phyloP scores from a whole-genome alignment of 2,797 vertebrate genomes.

The Zalophus californianus region DNA sequence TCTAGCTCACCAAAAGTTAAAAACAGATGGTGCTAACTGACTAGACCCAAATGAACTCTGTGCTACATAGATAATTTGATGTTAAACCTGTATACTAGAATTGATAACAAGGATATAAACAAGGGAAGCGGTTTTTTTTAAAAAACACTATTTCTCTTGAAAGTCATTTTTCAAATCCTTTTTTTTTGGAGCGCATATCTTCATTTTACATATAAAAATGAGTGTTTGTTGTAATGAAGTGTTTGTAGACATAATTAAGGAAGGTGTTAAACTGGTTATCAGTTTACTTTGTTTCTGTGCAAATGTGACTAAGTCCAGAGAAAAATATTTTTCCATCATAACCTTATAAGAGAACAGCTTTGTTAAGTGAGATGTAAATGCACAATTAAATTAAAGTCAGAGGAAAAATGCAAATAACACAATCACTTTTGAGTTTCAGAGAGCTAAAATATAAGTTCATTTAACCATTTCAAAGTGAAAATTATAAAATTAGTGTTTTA shows the following conservation, averaged over 20 bases:
- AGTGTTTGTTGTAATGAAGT: background rate
- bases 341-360: background rate
- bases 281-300: slow-evolving; percentile 40
- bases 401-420: background rate
- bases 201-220: background rate
- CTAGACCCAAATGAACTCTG: background rate
- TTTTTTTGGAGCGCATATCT: background rate
- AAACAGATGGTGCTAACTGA: background rate
- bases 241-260: slow-evolving; percentile 13
- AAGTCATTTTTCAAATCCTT: background rate
- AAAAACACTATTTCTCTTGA: background rate
- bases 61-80: background rate
- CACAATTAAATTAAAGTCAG: background rate
- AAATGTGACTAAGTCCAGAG: slow-evolving; percentile 35
- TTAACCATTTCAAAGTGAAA: background rate
- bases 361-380: background rate
- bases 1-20: background rate
- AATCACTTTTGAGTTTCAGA: background rate
- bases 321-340: background rate
- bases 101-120: background rate
- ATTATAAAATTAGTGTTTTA: background rate
- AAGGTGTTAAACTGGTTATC: slow-evolving; percentile 21
- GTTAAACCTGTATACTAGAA: background rate
- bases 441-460: background rate
- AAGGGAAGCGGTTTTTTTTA: background rate